Conservation (phyloP, 2,797 vertebrate species). For the Tolypeutes matacus region DNA sequence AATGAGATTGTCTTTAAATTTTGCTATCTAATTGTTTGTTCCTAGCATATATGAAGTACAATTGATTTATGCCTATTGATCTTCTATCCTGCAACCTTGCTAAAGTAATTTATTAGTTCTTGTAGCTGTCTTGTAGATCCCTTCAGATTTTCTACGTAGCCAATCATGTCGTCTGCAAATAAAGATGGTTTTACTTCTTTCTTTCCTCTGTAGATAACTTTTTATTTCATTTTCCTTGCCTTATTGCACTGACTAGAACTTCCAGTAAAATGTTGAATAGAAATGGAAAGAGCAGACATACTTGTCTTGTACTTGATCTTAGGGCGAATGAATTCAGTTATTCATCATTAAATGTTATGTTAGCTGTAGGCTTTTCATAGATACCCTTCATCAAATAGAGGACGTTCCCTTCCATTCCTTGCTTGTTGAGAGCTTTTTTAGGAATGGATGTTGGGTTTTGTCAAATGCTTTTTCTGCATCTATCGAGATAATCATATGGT, state of each 20-base stretch:
- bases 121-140: not conserved
- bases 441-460: not conserved
- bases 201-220: constrained; percentile 4
- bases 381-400: constrained; percentile 25
- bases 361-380: constrained; percentile 22
- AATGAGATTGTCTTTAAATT: constrained; percentile 38
- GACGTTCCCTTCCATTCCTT: constrained; percentile 42
- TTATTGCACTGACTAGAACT: constrained; percentile 12
- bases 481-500: constrained; percentile 10
- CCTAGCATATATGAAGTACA: constrained; percentile 20
- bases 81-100: constrained; percentile 7
- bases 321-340: constrained; percentile 36
- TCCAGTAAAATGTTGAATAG: constrained; percentile 54
- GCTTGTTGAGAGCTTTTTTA: constrained; percentile 15
- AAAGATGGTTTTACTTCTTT: constrained; percentile 19
- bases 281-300: not conserved
- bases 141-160: not conserved
- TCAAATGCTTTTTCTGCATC: constrained; percentile 49
- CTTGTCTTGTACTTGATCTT: constrained; percentile 24
- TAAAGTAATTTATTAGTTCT: constrained; percentile 35
- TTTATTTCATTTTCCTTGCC: constrained; percentile 61
- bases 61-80: not conserved
- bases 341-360: not conserved
- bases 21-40: constrained; percentile 51
- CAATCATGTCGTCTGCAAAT: not conserved